Conservation (phyloP, 2,797 vertebrate species). For the Falco columbarius region DNA sequence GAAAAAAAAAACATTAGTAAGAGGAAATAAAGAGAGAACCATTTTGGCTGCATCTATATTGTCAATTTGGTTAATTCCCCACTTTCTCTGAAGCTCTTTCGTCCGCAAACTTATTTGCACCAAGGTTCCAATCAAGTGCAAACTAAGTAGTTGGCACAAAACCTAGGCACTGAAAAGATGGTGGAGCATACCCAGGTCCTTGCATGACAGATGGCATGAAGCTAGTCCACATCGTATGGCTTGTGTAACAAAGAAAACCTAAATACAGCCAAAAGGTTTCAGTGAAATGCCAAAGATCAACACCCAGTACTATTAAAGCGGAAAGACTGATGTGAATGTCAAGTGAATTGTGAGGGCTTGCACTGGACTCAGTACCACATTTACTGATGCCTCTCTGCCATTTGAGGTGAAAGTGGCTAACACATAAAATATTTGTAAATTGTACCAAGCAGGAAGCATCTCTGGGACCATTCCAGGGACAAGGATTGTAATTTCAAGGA, state of each 20-base stretch:
- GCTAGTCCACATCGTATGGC: background rate
- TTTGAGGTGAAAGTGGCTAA: background rate
- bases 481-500: background rate
- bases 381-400: background rate
- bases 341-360: background rate
- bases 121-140: background rate
- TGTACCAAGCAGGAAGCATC: background rate
- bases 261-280: background rate
- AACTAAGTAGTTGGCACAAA: background rate
- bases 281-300: background rate
- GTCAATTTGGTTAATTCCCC: background rate
- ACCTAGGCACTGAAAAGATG: background rate
- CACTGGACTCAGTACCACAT: fast-evolving
- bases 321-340: fast-evolving
- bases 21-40: background rate
- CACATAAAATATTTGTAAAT: background rate
- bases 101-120: background rate
- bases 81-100: background rate
- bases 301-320: background rate
- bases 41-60: background rate
- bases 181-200: background rate
- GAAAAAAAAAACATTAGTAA: slow-evolving; percentile 17
- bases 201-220: background rate
- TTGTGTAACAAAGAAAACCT: background rate
- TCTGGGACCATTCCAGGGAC: background rate